Conservation (phyloP, 2,888 invertebrate species). For the Macrophya alboannulata region DNA sequence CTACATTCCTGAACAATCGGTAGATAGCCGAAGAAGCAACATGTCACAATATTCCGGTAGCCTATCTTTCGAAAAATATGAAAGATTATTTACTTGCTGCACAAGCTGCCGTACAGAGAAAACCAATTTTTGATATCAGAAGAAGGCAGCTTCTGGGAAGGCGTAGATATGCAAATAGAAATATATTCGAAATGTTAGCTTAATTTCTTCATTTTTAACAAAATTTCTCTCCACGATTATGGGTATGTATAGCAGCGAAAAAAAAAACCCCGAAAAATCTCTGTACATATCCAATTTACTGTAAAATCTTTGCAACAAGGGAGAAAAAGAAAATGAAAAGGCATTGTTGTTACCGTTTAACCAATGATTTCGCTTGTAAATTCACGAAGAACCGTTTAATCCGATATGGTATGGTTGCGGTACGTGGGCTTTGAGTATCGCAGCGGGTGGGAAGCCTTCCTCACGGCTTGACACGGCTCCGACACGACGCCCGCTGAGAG, state of each 20-base stretch:
- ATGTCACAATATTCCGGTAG: conserved; percentile 55
- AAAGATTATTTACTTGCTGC: conserved; percentile 44
- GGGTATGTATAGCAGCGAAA: neutral
- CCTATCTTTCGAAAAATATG: conserved; percentile 55
- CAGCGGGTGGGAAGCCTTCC: conserved; percentile 68
- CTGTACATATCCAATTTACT: no score
- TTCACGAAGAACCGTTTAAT: conserved; percentile 66
- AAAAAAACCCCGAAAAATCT: neutral
- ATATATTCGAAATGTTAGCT: neutral
- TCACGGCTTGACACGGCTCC: conserved; percentile 64
- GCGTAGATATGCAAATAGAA: neutral
- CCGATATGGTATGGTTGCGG: conserved; percentile 65
- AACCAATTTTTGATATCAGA: conserved; percentile 49
- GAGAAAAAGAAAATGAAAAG: neutral
- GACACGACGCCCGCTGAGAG: conserved; percentile 67
- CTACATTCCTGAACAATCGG: conserved; percentile 59
- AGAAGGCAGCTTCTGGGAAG: neutral
- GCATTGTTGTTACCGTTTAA: conserved; percentile 34
- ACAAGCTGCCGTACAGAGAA: conserved; percentile 21
- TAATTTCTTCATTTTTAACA: neutral
- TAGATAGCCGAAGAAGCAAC: conserved; percentile 48
- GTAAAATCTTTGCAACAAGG: no score
- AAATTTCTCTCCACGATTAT: no score
- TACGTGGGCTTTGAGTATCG: conserved; percentile 64
- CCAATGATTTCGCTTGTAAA: conserved; percentile 63